Evolutionary conservation across 2,797 vertebrate genomes (phyloP).

Genomic region (Hydrocynus forskahlii): DNA sequence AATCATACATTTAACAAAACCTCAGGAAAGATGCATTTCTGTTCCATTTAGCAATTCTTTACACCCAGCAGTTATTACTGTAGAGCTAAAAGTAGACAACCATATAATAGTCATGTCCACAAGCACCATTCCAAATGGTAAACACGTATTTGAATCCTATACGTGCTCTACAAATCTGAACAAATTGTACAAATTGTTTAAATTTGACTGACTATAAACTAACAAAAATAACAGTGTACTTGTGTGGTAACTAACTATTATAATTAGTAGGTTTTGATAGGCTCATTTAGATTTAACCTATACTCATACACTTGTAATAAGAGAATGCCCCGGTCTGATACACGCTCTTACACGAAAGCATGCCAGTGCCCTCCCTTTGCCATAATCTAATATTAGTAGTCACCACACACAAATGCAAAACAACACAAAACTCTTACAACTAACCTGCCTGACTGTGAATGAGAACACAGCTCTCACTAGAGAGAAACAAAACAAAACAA

Average conservation of each 20-base stretch:
- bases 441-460: conserved; percentile 51
- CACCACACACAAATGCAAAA: conserved; percentile 1
- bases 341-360: not conserved
- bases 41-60: not conserved
- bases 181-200: conserved; percentile 31
- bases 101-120: not conserved
- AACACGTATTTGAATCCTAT: not conserved
- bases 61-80: not conserved
- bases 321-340: conserved; percentile 11
- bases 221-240: conserved; percentile 24
- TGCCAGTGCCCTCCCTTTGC: conserved; percentile 4
- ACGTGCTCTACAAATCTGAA: not conserved
- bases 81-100: not conserved
- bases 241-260: conserved; percentile 38
- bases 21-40: not conserved
- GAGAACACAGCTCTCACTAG: conserved; percentile 44
- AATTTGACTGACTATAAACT: conserved; percentile 43
- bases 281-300: not conserved
- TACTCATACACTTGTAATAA: conserved; percentile 14
- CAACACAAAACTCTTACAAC: conserved; percentile 26
- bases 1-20: not conserved
- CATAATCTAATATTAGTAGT: conserved; percentile 20
- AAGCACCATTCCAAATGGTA: not conserved
- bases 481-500: conserved; percentile 11
- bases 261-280: not conserved